Conservation (phyloP, 2,888 invertebrate genomes). For the Drosophila nr. perissopoda region DNA sequence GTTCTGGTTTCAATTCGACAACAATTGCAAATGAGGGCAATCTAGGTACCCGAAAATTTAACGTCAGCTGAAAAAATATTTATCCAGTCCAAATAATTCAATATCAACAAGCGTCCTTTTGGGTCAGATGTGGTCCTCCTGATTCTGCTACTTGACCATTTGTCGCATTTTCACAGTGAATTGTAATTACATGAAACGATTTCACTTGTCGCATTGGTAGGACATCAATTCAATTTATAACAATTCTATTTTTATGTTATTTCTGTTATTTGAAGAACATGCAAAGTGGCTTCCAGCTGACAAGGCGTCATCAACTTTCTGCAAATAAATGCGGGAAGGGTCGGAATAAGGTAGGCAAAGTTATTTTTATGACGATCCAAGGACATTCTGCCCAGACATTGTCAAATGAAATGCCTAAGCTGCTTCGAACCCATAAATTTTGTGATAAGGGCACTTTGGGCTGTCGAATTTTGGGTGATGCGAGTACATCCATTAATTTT, state of each 20-base stretch:
- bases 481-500: constrained; percentile 62
- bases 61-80: constrained; percentile 70
- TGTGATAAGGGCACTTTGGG: constrained; percentile 34
- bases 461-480: constrained; percentile 20
- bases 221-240: constrained; percentile 49
- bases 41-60: constrained; percentile 10
- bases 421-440: constrained; percentile 44
- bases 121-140: background rate
- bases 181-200: constrained; percentile 56
- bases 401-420: constrained; percentile 37
- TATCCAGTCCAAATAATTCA: constrained; percentile 57
- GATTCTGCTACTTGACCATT: constrained; percentile 12
- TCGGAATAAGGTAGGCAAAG: constrained; percentile 8
- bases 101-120: constrained; percentile 15
- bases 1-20: constrained; percentile 11
- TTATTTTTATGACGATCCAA: constrained; percentile 55
- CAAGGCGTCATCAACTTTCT: constrained; percentile 28
- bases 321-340: constrained; percentile 10
- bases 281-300: constrained; percentile 48
- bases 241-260: constrained; percentile 27
- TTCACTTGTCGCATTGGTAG: constrained; percentile 51
- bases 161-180: constrained; percentile 45
- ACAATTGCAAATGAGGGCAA: constrained; percentile 19
- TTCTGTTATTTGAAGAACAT: constrained; percentile 38
- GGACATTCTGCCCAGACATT: constrained; percentile 36